Base-by-base conservation (phyloP, 2,113 vertebrate species). In the Morone saxatilis region DNA sequence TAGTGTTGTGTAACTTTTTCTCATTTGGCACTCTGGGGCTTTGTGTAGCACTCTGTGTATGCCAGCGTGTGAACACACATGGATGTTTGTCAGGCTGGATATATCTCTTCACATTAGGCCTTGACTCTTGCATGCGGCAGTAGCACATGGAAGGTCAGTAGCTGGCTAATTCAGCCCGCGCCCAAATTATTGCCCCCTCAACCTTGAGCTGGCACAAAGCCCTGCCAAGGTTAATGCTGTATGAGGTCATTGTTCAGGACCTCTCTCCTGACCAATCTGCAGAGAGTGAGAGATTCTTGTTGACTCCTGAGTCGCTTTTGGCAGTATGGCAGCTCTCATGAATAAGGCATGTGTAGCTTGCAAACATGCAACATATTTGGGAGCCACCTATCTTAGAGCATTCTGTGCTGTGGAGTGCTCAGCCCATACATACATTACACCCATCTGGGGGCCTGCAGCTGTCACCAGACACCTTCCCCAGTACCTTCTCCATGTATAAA, bases 161-260 rank as follows among this genome's bases (percentile, higher is more conserved):
- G 43, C 63, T 47, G 69, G 92, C 86, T 93, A 93, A 92, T 93
- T 93, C 83, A 85, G 80, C 72, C 74, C 3, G 5, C 13, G 6
- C 81, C 90, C 85, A 91, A 90, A 89, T 93, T 70, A 91, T 92
- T 90, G 88, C 78, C 91, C 91, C 89, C 72, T 89, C 86, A 90
- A 94, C 94, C 95, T 95, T 94, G 91, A 91, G 78, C 87, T 85
- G 83, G 83, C 87, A 90, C 76, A 91, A 81, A 87, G 76, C 89
- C 68, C 86, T 54, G 72, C 82, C 92, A 94, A 95, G 92, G 94
- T 94, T 94, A 95, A 94, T 93, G 88, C 88, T 83, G 70, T 86
- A 74, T 85, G 86, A 83, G 84, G 67, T 92, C 92, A 94, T 94
- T 91, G 91, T 92, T 94, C 86, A 74, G 65, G 78, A 89, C 84